These are phyloP conservation scores for Tamias sibiricus DNA, from an alignment of 2,113 vertebrate genomes.

Conservation along the genomic window DNA sequence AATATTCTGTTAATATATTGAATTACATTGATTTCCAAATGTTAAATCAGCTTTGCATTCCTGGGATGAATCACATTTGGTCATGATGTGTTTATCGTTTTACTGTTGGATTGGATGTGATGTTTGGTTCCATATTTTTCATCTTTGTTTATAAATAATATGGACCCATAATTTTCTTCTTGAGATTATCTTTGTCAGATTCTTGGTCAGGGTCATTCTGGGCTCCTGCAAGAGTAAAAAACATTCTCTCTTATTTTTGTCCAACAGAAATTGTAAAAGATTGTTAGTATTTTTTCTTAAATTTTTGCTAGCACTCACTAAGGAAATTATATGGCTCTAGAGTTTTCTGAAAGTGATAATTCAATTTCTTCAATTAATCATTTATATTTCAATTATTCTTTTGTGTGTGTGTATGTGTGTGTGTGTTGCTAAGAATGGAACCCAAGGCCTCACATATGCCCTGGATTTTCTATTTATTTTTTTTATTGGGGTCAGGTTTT, in stretches of 20 bases:
- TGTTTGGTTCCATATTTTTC: not conserved
- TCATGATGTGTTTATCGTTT: not conserved
- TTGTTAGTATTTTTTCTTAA: not conserved
- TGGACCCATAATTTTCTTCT: not conserved
- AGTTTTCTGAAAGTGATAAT: not conserved
- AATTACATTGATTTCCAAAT: conserved; percentile 5
- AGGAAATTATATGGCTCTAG: not conserved
- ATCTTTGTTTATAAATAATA: not conserved
- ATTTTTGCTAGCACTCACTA: not conserved
- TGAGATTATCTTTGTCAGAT: not conserved
- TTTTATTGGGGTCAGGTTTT: not conserved
- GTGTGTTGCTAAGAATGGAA: not conserved
- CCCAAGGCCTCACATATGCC: not conserved
- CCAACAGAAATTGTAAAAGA: not conserved
- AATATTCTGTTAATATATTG: not conserved
- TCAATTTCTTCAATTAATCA: not conserved
- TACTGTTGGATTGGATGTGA: not conserved
- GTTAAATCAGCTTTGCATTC: not conserved
- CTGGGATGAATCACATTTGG: not conserved
- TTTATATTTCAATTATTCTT: not conserved
- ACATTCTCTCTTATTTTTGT: not conserved
- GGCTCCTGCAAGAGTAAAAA: not conserved
- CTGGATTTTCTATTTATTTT: not conserved
- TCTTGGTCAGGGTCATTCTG: not conserved
- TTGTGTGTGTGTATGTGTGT: not conserved